A percentile compares a stretch with the other conserved stretches of the same genome.
phyloP scores from a whole-genome alignment of 2,888 invertebrate genomes.

The Muschampia plurimacula region DNA sequence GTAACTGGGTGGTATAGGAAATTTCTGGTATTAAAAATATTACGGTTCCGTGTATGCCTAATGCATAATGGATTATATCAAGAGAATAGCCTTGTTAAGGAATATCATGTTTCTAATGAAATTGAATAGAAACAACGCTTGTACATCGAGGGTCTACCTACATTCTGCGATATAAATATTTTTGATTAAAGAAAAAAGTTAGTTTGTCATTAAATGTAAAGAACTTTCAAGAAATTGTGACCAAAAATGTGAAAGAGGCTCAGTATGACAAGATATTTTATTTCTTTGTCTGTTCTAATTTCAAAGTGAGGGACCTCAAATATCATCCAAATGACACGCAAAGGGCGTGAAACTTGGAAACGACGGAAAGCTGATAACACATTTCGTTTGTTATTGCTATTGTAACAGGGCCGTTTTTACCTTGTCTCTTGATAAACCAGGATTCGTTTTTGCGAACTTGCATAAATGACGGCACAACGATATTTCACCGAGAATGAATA shows the following conservation, averaged over 20 bases:
- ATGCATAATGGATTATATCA: conserved; percentile 16
- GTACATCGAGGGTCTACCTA: not conserved
- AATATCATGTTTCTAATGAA: not conserved
- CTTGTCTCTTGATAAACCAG: conserved; percentile 62
- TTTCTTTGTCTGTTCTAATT: conserved; percentile 68
- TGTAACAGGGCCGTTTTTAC: conserved; percentile 68
- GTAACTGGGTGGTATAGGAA: conserved; percentile 51
- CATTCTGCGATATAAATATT: not conserved
- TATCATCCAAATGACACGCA: conserved; percentile 70
- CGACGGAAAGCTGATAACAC: conserved; percentile 56
- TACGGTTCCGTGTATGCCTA: conserved; percentile 44
- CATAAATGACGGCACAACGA: conserved; percentile 79
- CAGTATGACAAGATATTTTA: conserved; percentile 48
- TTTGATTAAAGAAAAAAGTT: not conserved
- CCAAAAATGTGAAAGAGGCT: conserved; percentile 1
- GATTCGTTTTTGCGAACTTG: conserved; percentile 82
- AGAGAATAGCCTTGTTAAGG: not conserved
- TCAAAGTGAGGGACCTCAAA: conserved; percentile 65
- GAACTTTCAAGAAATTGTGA: not conserved
- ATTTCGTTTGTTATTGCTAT: conserved; percentile 65
- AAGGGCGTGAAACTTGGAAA: conserved; percentile 65
- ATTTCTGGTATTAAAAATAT: conserved; percentile 69
- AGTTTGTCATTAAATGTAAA: not conserved
- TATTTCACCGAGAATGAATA: conserved; percentile 79
- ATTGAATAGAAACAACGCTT: not conserved